Base-by-base conservation (phyloP, 2,888 invertebrate species). In the Mimachlamys varia region DNA sequence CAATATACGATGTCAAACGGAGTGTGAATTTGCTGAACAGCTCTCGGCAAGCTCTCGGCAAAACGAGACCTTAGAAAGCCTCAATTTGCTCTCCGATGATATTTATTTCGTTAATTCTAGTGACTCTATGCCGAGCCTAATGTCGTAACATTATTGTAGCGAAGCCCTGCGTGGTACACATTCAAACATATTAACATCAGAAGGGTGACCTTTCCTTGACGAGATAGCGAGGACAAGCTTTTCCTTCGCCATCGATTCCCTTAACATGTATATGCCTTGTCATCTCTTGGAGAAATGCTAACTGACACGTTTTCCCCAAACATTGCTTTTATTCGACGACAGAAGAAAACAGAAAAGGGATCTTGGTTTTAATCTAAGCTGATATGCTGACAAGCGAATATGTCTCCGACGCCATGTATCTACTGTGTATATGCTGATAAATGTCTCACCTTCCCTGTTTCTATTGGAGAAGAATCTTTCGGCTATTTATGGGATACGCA, bases 1-100 rank as follows among this genome's bases (percentile, higher is more conserved):
- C 87, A 87, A 90, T 90, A 50, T 55, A 90, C 37, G 49, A 89
- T 76, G 90, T 89, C 90, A 89, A 90, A 88, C 88, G 90, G 89
- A 87, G 90, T 90, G 88, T 89, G 62, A 90, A 90, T 76, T 76
- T 76, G 76, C 76, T 76, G 76, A 76, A 76, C 76, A 76, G 87
- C 87, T 87, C 50, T 50, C 38, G 88, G 44, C 37, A 49, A 38
- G 49, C 88, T 90, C 88, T 49, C 38, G 88, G 90, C 89, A 38
- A 89, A 90, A 53, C 50, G 90, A 90, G 89, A 87, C 90, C 90
- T 49, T 53, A 87, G n/a, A 90, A 90, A 55, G 89, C 88, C 87
- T 87, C 89, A 87, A 87, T 89, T 76, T 87, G 53, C 50, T 87
- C 76, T 55, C 89, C 53, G 55, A 89, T 58, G 53, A 87, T 90